Conservation (phyloP, 1,140 invertebrate genomes). For the Hermatobates lingyangjiaoensis region DNA sequence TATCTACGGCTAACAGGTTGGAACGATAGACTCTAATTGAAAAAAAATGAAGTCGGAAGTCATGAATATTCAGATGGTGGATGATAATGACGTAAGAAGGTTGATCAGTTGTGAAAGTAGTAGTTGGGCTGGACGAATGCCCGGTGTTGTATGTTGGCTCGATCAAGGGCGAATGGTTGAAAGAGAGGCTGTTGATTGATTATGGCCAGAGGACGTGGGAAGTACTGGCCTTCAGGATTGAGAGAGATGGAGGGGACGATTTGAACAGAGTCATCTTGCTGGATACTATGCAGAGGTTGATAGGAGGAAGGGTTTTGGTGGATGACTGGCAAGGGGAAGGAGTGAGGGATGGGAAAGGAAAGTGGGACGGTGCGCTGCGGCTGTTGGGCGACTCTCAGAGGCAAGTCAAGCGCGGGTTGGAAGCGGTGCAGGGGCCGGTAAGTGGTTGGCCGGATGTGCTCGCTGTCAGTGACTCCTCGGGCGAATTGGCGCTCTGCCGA, state of each 20-base stretch:
- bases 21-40: too few species aligned
- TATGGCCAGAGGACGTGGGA: too few species aligned
- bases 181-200: too few species aligned
- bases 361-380: background rate
- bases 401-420: background rate
- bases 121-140: too few species aligned
- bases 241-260: conserved; percentile 12
- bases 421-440: conserved; percentile 12
- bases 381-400: background rate
- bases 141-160: too few species aligned
- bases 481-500: conserved; percentile 10
- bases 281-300: background rate
- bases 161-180: too few species aligned
- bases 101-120: too few species aligned
- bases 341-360: background rate
- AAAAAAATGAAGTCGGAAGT: too few species aligned
- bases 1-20: too few species aligned
- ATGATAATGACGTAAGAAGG: too few species aligned
- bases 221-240: background rate
- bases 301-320: background rate
- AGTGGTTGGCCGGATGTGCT: conserved; percentile 15
- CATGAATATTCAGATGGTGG: too few species aligned
- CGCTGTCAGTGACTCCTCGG: background rate
- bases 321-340: background rate
- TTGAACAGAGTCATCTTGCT: conserved; percentile 8